A percentile compares a stretch with the other conserved stretches of the same genome.
Evolutionary conservation across 2,797 vertebrate species (phyloP).

Genomic region (Acanthurus lineatus): DNA sequence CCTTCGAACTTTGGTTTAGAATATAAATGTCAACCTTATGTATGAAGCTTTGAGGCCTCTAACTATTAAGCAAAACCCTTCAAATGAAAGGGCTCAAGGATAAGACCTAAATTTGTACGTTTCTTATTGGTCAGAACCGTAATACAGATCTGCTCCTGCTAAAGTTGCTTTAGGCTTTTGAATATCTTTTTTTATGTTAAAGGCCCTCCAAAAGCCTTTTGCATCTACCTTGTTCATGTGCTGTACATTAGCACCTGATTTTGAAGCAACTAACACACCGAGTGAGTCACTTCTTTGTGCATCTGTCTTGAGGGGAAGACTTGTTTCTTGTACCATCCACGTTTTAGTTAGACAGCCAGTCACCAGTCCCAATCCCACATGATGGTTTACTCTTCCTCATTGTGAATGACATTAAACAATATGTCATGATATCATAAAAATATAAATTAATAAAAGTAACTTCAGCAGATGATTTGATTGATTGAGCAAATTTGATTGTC

Average conservation of each 20-base stretch:
- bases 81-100: not conserved
- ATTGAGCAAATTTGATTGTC: not conserved
- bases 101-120: too few relatives aligned
- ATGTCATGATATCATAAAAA: too few relatives aligned
- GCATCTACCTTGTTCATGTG: not conserved
- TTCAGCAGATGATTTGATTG: too few relatives aligned
- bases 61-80: too few relatives aligned
- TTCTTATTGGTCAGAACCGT: not conserved
- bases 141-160: not conserved
- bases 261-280: not conserved
- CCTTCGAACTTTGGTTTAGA: too few relatives aligned
- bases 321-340: too few relatives aligned
- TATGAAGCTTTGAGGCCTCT: too few relatives aligned
- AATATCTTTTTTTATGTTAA: not conserved
- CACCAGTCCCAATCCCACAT: not conserved
- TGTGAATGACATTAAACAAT: not conserved
- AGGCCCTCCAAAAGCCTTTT: not conserved
- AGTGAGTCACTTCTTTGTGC: too few relatives aligned
- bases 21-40: too few relatives aligned
- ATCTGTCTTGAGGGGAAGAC: too few relatives aligned
- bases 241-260: not conserved
- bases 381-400: not conserved
- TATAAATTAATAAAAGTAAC: too few relatives aligned
- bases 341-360: too few relatives aligned
- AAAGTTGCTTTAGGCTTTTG: not conserved